These are phyloP conservation scores for Rotaria magnacalcarata DNA, from an alignment of 2,888 invertebrate genomes.

Conservation along the genomic window DNA sequence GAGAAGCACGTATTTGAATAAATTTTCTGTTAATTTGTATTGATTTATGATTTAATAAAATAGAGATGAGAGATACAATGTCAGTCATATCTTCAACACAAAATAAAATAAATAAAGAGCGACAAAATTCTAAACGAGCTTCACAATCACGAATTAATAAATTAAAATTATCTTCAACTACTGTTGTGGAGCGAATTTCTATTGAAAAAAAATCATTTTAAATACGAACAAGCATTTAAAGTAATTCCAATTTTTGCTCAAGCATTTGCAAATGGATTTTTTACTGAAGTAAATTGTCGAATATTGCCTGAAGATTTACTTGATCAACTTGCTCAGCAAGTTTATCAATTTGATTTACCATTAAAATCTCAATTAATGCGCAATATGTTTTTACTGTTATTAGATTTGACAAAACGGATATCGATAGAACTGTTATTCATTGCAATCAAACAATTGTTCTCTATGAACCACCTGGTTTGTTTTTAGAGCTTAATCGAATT, in stretches of 20 bases:
- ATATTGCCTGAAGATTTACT: background rate
- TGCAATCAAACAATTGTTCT: slow-evolving; percentile 45
- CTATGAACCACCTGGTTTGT: slow-evolving; percentile 72
- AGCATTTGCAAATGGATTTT: slow-evolving; percentile 5
- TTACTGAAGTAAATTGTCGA: slow-evolving; percentile 17
- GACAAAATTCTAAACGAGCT: background rate
- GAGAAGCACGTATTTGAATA: too few relatives aligned
- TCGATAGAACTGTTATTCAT: slow-evolving; percentile 15
- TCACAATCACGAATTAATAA: background rate
- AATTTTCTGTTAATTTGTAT: too few relatives aligned
- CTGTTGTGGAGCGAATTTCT: background rate
- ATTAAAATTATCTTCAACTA: background rate
- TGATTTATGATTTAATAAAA: too few relatives aligned
- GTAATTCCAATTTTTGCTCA: background rate
- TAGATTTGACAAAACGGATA: background rate
- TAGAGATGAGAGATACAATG: background rate
- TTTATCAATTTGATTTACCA: slow-evolving; percentile 64
- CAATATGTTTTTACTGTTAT: slow-evolving; percentile 39
- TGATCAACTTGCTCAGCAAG: background rate
- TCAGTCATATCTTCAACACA: slow-evolving; percentile 4
- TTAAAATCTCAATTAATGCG: slow-evolving; percentile 37
- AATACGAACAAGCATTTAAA: background rate
- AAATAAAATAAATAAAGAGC: background rate
- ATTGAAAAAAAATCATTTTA: background rate
- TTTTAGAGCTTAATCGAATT: background rate